Evolutionary conservation across 2,797 vertebrate genomes (phyloP).

Genomic region (Lemur catta): DNA sequence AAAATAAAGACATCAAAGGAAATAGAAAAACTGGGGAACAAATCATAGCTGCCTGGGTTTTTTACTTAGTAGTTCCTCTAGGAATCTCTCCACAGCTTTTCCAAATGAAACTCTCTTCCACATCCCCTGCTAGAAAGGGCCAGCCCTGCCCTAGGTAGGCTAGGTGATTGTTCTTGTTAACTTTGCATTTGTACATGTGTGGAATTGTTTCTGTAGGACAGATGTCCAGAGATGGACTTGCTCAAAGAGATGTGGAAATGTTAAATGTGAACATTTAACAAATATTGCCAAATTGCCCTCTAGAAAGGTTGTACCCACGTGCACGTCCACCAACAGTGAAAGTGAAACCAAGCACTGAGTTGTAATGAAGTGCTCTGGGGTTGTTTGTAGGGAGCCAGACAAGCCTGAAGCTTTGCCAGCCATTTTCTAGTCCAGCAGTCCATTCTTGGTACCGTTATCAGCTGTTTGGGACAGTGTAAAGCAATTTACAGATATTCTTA

Average conservation of each 20-base stretch:
- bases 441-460: neutral
- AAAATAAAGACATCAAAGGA: slow-evolving; percentile 52
- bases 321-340: neutral
- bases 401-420: neutral
- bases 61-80: neutral
- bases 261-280: neutral
- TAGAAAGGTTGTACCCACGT: neutral
- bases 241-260: neutral
- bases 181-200: neutral
- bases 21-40: neutral
- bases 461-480: neutral
- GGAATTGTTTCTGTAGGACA: slow-evolving; percentile 8
- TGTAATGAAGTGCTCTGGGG: neutral
- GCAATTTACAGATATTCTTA: neutral
- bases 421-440: neutral
- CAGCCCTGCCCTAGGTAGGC: neutral
- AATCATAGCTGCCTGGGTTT: neutral
- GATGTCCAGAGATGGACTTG: neutral
- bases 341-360: neutral
- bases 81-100: neutral
- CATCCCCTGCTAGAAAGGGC: neutral
- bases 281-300: neutral
- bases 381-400: neutral
- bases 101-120: neutral
- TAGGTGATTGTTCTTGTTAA: neutral